Conservation (phyloP, 2,888 invertebrate species). For the Ormia ochracea region DNA sequence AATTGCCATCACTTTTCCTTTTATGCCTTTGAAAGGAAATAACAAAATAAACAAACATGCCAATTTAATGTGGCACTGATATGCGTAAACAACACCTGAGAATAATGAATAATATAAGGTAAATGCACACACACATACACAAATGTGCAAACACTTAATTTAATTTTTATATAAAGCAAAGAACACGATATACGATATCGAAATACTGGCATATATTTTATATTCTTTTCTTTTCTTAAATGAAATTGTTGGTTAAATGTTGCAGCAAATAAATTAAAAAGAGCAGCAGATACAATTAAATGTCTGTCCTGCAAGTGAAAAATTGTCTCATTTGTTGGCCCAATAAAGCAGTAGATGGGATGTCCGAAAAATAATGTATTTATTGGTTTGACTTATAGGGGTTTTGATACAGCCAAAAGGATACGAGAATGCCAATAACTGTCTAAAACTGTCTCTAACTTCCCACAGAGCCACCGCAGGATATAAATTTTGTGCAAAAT, state of each 20-base stretch:
- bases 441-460: neutral
- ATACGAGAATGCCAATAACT: neutral
- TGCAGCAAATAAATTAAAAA: neutral
- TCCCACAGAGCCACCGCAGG: slow-evolving; percentile 43
- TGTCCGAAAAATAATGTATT: neutral
- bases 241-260: slow-evolving; percentile 13
- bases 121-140: neutral
- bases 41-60: neutral
- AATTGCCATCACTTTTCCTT: slow-evolving; percentile 18
- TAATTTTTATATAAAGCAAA: neutral
- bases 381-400: slow-evolving; percentile 29
- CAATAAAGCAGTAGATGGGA: slow-evolving; percentile 7
- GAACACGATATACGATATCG: neutral
- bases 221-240: too few relatives aligned
- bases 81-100: slow-evolving; percentile 55
- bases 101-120: neutral
- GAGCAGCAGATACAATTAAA: neutral
- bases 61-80: slow-evolving; percentile 55
- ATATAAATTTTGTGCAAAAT: neutral
- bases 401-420: neutral
- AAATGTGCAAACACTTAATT: neutral
- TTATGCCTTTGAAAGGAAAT: slow-evolving; percentile 33
- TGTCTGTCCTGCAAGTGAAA: neutral
- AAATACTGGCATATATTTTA: too few relatives aligned
- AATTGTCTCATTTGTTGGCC: slow-evolving; percentile 11